Conservation (phyloP, 2,888 invertebrate genomes). For the Stegophylla sp. region DNA sequence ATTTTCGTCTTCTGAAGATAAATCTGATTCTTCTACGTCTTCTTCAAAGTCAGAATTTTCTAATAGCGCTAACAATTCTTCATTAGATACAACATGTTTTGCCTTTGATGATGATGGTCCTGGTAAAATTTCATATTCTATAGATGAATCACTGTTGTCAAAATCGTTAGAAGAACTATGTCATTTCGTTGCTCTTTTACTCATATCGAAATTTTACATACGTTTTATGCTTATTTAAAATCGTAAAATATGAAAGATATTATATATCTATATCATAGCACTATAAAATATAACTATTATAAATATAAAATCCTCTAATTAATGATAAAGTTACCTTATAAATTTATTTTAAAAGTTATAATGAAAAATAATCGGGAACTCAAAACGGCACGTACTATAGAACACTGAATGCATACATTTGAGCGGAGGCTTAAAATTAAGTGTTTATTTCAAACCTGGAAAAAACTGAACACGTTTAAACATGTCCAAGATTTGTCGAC, state of each 20-base stretch:
- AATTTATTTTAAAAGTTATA: too few species aligned
- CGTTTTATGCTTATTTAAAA: not conserved
- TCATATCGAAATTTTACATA: too few species aligned
- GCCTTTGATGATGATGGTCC: not conserved
- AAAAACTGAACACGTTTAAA: not conserved
- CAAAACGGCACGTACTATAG: not conserved
- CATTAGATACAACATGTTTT: not conserved
- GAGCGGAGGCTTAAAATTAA: not conserved
- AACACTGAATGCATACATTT: not conserved
- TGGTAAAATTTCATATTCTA: not conserved
- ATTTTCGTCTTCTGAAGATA: not conserved
- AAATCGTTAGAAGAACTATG: not conserved
- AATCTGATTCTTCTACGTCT: not conserved
- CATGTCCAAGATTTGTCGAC: too few species aligned
- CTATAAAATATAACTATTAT: not conserved
- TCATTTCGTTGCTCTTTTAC: conserved; percentile 7
- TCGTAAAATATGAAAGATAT: not conserved
- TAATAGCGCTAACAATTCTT: not conserved
- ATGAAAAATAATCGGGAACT: not conserved
- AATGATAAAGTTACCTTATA: too few species aligned
- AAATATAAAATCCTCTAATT: too few species aligned
- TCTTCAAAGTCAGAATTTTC: conserved; percentile 11
- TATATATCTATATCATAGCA: not conserved
- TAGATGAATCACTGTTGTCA: conserved; percentile 9
- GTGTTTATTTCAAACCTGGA: not conserved